A percentile compares a stretch with the other conserved stretches of the same genome.
These are phyloP conservation scores for Thyatira batis DNA, from an alignment of 2,888 invertebrate genomes.

Conservation along the genomic window DNA sequence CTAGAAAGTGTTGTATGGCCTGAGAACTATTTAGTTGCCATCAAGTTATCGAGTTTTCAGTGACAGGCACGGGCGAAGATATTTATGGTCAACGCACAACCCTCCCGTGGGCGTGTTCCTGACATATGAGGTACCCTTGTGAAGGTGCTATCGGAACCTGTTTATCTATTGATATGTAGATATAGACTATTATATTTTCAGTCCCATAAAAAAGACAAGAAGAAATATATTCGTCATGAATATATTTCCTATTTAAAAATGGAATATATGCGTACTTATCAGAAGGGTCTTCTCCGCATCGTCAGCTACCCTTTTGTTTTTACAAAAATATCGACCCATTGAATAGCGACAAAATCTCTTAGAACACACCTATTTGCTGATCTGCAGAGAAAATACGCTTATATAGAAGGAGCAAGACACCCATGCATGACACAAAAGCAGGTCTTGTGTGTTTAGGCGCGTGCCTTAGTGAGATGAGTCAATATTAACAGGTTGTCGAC, in stretches of 20 bases:
- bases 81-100: conserved; percentile 51
- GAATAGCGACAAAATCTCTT: not conserved
- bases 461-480: conserved; percentile 64
- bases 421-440: conserved; percentile 36
- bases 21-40: conserved; percentile 43
- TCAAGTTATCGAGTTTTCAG: conserved; percentile 58
- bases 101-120: conserved; percentile 48
- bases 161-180: conserved; percentile 35
- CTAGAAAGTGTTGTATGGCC: conserved; percentile 35
- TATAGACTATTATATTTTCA: not conserved
- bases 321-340: too few species aligned
- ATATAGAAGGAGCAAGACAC: conserved; percentile 37
- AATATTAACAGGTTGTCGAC: conserved; percentile 74
- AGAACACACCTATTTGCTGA: not conserved
- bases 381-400: conserved; percentile 23
- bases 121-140: conserved; percentile 34
- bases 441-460: conserved; percentile 56
- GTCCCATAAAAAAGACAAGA: not conserved
- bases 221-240: not conserved
- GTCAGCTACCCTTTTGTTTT: too few species aligned
- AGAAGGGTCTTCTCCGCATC: too few species aligned
- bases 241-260: not conserved
- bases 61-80: conserved; percentile 45
- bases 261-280: too few species aligned
- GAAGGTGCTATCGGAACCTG: conserved; percentile 36